These are phyloP conservation scores for Limnephilus auricula DNA, from an alignment of 2,888 invertebrate species.

Conservation along the genomic window DNA sequence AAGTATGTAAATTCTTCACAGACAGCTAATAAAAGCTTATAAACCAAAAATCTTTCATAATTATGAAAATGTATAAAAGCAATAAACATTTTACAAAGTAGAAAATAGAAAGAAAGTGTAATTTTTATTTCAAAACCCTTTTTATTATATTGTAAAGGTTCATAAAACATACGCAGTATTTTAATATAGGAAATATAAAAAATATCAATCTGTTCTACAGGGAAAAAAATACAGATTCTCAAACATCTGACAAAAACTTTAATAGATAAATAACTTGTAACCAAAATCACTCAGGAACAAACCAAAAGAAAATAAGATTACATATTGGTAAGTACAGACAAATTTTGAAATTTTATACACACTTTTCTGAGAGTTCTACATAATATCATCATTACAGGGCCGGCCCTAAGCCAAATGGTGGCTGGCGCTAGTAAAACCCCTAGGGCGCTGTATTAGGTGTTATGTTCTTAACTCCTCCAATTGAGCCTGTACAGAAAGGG, in stretches of 20 bases:
- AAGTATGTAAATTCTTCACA: not conserved
- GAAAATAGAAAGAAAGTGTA: not conserved
- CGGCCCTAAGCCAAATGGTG: too few species aligned
- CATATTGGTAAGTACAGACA: not conserved
- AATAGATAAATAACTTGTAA: not conserved
- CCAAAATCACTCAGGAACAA: not conserved
- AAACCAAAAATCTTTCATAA: not conserved
- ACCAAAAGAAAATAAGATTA: not conserved
- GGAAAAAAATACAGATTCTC: not conserved
- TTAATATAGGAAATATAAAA: not conserved
- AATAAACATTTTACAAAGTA: not conserved
- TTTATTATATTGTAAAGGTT: not conserved
- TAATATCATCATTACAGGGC: too few species aligned
- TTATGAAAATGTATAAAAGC: not conserved
- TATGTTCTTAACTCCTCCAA: too few species aligned
- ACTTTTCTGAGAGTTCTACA: too few species aligned
- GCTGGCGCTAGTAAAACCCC: too few species aligned
- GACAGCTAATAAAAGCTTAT: not conserved
- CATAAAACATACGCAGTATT: not conserved
- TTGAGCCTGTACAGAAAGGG: not conserved
- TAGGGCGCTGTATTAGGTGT: too few species aligned
- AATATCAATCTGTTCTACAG: not conserved
- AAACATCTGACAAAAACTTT: not conserved
- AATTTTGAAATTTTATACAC: not conserved
- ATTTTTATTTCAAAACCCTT: conserved; percentile 6